phyloP scores from a whole-genome alignment of 35 echinoderm and acorn worm species.

The Ptychodera flava region DNA sequence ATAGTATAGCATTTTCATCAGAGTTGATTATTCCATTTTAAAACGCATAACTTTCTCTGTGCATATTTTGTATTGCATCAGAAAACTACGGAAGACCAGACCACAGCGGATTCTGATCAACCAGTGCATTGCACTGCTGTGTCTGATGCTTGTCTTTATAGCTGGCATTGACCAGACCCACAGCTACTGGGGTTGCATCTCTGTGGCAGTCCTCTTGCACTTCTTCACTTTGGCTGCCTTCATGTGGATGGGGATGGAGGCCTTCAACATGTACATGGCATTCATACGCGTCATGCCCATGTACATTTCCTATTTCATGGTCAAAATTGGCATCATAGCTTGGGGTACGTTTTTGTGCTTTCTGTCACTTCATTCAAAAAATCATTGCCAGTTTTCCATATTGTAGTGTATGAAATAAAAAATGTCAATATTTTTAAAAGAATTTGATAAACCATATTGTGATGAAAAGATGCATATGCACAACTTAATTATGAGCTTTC shows the following conservation, averaged over 20 bases:
- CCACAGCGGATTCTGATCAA: slow-evolving; percentile 12
- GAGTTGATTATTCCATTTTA: too few species aligned
- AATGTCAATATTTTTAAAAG: too few species aligned
- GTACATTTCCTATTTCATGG: slow-evolving; percentile 56
- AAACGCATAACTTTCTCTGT: too few species aligned
- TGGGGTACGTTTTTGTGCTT: slow-evolving; percentile 63
- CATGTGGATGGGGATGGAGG: slow-evolving; percentile 91
- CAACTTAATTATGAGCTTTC: too few species aligned
- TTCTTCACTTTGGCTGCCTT: slow-evolving; percentile 65
- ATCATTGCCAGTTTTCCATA: too few species aligned
- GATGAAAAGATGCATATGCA: too few species aligned
- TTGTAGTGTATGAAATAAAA: too few species aligned
- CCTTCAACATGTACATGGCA: slow-evolving; percentile 93
- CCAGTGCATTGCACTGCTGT: not conserved
- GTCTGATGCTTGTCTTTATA: not conserved
- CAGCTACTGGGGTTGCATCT: not conserved
- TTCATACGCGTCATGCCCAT: slow-evolving; percentile 72
- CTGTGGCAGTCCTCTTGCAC: slow-evolving; percentile 62
- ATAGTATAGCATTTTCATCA: too few species aligned
- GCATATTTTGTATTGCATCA: not conserved
- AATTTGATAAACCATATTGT: too few species aligned
- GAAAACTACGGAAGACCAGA: not conserved
- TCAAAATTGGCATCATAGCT: slow-evolving; percentile 66
- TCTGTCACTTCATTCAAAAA: too few species aligned
- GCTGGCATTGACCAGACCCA: not conserved